Conservation (phyloP, 2,888 invertebrate genomes). For the Falcaria lacertinaria region DNA sequence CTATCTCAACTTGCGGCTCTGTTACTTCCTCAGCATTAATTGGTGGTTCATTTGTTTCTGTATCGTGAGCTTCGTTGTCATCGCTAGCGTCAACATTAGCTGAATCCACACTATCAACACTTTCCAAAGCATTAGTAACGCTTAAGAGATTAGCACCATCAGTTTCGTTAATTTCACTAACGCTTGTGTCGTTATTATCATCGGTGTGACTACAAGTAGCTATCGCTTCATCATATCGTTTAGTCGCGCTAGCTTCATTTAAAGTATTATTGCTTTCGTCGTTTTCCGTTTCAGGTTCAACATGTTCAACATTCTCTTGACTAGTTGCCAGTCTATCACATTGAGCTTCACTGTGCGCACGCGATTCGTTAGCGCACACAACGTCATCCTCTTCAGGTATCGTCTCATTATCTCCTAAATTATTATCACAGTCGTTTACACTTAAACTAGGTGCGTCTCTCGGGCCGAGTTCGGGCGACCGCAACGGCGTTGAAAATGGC, state of each 20-base stretch:
- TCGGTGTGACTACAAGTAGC: background rate
- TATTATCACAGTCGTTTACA: conserved; percentile 73
- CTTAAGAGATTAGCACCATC: conserved; percentile 7
- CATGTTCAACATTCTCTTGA: conserved; percentile 28
- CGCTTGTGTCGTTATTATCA: background rate
- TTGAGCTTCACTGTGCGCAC: conserved; percentile 28
- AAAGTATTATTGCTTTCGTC: conserved; percentile 2
- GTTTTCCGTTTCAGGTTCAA: conserved; percentile 10
- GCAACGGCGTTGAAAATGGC: conserved; percentile 61
- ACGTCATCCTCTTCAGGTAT: conserved; percentile 69
- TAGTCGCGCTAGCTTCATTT: conserved; percentile 4
- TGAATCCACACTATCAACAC: conserved; percentile 6
- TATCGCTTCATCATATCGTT: conserved; percentile 8
- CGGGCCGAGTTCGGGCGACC: conserved; percentile 43
- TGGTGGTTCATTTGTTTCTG: conserved; percentile 8
- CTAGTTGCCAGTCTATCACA: conserved; percentile 47
- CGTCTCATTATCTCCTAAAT: conserved; percentile 59
- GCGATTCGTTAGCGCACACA: conserved; percentile 57
- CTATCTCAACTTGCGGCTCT: conserved; percentile 27
- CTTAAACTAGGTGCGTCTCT: conserved; percentile 50
- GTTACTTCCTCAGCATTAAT: conserved; percentile 10
- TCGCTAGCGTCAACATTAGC: conserved; percentile 7
- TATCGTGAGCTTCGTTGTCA: conserved; percentile 8
- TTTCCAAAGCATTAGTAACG: conserved; percentile 8
- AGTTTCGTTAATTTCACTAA: conserved; percentile 6